These are phyloP conservation scores for Remorina albescens DNA, from an alignment of 2,797 vertebrate genomes.

Conservation along the genomic window DNA sequence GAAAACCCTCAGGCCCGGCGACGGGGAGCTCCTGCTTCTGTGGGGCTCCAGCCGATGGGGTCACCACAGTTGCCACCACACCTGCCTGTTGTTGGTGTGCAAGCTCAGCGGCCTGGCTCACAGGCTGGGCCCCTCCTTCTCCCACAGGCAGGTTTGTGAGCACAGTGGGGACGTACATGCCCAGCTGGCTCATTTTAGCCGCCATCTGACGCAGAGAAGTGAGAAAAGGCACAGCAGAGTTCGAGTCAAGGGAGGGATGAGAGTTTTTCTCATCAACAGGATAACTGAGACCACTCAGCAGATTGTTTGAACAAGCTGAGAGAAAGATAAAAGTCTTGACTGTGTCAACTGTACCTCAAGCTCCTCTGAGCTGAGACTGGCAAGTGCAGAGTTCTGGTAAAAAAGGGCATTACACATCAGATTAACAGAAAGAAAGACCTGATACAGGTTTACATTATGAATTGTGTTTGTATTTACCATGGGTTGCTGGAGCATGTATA, in stretches of 20 bases:
- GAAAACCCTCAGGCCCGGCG: conserved; percentile 43
- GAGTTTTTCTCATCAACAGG: conserved; percentile 16
- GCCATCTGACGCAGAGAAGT: conserved; percentile 61
- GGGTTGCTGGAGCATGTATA: conserved; percentile 70
- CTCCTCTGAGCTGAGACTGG: conserved; percentile 78
- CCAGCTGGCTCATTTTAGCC: conserved; percentile 60
- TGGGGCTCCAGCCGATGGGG: conserved; percentile 17
- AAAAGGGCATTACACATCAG: conserved; percentile 33
- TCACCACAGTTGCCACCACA: neutral
- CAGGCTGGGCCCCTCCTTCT: conserved; percentile 32
- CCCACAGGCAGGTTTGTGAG: conserved; percentile 47
- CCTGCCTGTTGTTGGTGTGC: conserved; percentile 35
- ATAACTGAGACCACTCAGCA: conserved; percentile 62
- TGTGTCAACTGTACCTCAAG: conserved; percentile 72
- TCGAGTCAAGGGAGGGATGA: conserved; percentile 12
- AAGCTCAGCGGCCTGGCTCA: conserved; percentile 44
- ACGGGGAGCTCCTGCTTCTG: conserved; percentile 13
- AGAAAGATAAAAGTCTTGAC: conserved; percentile 53
- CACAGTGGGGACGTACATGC: conserved; percentile 55
- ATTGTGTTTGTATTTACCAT: conserved; percentile 68
- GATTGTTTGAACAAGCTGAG: conserved; percentile 54
- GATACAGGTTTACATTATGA: neutral
- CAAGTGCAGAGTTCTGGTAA: conserved; percentile 63
- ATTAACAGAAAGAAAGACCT: conserved; percentile 12
- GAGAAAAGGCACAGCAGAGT: conserved; percentile 10